Conservation (phyloP, 2,113 vertebrate genomes). For the Balaeniceps rex region DNA sequence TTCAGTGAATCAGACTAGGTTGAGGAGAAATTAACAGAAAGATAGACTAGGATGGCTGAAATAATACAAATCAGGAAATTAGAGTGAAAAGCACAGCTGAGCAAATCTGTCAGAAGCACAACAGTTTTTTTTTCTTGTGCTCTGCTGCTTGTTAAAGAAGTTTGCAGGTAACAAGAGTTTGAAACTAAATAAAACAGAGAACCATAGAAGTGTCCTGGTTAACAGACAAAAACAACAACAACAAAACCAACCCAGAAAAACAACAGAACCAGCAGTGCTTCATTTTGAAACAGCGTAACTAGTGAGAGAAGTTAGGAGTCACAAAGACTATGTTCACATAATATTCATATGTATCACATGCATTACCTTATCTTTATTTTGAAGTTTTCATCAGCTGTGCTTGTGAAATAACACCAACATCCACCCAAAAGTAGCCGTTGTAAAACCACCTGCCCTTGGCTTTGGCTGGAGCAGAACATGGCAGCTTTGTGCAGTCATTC, state of each 20-base stretch:
- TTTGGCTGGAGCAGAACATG: not conserved
- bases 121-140: not conserved
- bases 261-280: not conserved
- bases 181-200: not conserved
- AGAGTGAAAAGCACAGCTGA: not conserved
- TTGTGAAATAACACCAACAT: not conserved
- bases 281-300: not conserved
- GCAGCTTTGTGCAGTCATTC: not conserved
- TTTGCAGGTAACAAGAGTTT: not conserved
- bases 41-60: not conserved
- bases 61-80: not conserved
- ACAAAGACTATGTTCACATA: not conserved
- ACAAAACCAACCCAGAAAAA: not conserved
- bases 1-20: not conserved
- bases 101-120: not conserved
- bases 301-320: not conserved
- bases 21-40: not conserved
- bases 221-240: not conserved
- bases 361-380: not conserved
- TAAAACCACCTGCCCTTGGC: not conserved
- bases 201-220: not conserved
- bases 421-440: not conserved
- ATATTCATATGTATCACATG: not conserved
- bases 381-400: not conserved
- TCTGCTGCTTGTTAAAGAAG: not conserved